Percentiles rank a stretch among this genome's conserved stretches.
These are phyloP conservation scores for Columba livia DNA, from an alignment of 2,113 vertebrate genomes.

Conservation along the genomic window DNA sequence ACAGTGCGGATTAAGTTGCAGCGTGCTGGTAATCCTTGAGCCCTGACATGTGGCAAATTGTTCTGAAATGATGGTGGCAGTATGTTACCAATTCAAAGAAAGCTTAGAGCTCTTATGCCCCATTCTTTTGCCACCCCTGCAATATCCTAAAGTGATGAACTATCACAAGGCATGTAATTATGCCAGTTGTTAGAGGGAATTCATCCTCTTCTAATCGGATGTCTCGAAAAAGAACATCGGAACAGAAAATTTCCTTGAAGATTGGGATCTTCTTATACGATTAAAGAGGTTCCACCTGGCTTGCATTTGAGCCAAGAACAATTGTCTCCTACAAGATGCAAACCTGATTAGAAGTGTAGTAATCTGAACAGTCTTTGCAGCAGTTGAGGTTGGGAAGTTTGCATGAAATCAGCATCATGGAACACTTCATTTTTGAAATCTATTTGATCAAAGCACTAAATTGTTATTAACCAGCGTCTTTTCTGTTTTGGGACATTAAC, in stretches of 20 bases:
- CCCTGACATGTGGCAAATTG: constrained; percentile 72
- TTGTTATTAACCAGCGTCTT: neutral
- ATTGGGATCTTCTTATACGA: constrained; percentile 76
- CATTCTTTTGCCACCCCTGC: neutral
- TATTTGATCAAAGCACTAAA: neutral
- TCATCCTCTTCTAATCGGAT: constrained; percentile 76
- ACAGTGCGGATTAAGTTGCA: constrained; percentile 64
- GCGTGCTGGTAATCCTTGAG: constrained; percentile 61
- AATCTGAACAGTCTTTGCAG: constrained; percentile 30
- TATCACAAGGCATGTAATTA: constrained; percentile 78
- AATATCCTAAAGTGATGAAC: constrained; percentile 19
- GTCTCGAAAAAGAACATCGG: constrained; percentile 79
- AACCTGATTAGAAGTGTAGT: constrained; percentile 71
- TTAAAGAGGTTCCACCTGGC: constrained; percentile 79
- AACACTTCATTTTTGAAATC: neutral
- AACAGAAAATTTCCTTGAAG: constrained; percentile 73
- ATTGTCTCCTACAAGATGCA: constrained; percentile 60
- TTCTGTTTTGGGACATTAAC: neutral
- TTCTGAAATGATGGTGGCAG: constrained; percentile 72
- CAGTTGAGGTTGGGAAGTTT: neutral
- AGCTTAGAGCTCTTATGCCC: constrained; percentile 48
- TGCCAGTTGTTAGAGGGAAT: constrained; percentile 66
- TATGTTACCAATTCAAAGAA: constrained; percentile 77
- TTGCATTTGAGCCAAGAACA: constrained; percentile 38
- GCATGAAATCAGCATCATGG: neutral